phyloP scores from a whole-genome alignment of 1,140 invertebrate genomes.

The Drosophila murphyi region DNA sequence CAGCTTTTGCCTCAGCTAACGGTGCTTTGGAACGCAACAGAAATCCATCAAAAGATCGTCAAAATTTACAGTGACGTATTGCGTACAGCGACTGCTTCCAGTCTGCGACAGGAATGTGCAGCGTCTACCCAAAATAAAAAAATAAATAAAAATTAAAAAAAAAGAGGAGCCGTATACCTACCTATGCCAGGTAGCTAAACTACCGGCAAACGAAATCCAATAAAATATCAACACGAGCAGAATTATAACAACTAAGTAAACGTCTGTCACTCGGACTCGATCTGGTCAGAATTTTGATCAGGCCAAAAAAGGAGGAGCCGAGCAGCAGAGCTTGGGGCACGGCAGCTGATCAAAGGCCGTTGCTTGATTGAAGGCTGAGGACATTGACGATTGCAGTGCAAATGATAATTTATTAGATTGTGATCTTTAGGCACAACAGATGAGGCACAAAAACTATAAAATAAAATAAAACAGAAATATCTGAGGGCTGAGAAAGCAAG shows the following conservation, averaged over 20 bases:
- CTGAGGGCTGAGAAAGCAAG: slow-evolving; percentile 22
- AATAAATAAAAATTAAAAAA: slow-evolving; percentile 12
- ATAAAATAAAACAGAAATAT: slow-evolving; percentile 3
- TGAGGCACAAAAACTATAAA: not conserved
- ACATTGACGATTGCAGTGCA: slow-evolving; percentile 79
- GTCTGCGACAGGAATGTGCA: slow-evolving; percentile 48
- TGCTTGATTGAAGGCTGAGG: slow-evolving; percentile 74
- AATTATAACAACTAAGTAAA: slow-evolving; percentile 82
- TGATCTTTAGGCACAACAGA: slow-evolving; percentile 60
- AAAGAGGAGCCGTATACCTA: slow-evolving; percentile 13
- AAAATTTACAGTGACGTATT: slow-evolving; percentile 73
- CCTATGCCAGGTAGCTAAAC: slow-evolving; percentile 17
- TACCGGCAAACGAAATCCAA: slow-evolving; percentile 47
- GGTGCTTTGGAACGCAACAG: slow-evolving; percentile 54
- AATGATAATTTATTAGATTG: slow-evolving; percentile 83
- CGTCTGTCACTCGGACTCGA: slow-evolving; percentile 75
- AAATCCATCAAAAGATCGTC: slow-evolving; percentile 80
- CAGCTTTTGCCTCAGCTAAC: slow-evolving; percentile 63
- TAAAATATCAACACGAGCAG: slow-evolving; percentile 80
- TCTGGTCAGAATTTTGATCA: slow-evolving; percentile 77
- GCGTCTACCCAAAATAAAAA: slow-evolving; percentile 48
- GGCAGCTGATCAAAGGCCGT: slow-evolving; percentile 75
- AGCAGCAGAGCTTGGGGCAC: slow-evolving; percentile 35
- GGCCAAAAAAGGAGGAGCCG: slow-evolving; percentile 54
- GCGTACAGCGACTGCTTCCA: slow-evolving; percentile 32